Evolutionary conservation across 2,888 invertebrate species (phyloP), one percentile per base, ranked within the genome.

Genomic region (Rhorus exstirpatorius): DNA sequence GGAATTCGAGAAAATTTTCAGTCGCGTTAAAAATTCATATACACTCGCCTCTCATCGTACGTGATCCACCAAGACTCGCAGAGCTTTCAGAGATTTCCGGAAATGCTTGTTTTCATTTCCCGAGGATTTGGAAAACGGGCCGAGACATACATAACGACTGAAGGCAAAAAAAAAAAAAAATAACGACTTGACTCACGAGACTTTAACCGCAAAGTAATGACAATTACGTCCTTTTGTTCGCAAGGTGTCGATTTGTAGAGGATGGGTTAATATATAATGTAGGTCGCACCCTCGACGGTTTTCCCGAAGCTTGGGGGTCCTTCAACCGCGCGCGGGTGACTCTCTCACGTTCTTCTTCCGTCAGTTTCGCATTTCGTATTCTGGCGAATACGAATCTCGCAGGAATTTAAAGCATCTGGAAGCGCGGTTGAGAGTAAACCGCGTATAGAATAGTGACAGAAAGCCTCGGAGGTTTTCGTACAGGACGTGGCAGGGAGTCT

Each of bases 311-410:
- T 21, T 44, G 35, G n/a, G 67, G 51, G 67, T 51, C 31, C 61
- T 61, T 41, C 24, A 44, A 61, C 14, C 61, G 41, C 10, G 17
- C 51, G 19, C 21, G 35, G 31, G 51, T 12, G 35, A 51, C 51
- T 35, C 74, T 85, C 76, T 77, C 81, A 60, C 81, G 83, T 83
- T 72, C 77, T 85, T 86, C 82, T 83, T 80, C 86, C 84, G 88
- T 88, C 86, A 85, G 84, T 86, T 87, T 88, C 85, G 77, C 86
- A 89, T 90, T 90, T 87, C 83, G 87, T 89, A 89, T 88, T 87
- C 89, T 83, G 78, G 46, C 74, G 83, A 86, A 87, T 87, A 87
- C 87, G 88, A 88, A 88, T 88, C 86, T 85, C 86, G 67, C 77
- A 78, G 84, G 87, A 88, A 87, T 87, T 86, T 79, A 83, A 84